Evolutionary conservation across 2,888 invertebrate genomes (phyloP), one percentile per base, ranked within the genome.

Genomic region (Tachystola acroxantha): DNA sequence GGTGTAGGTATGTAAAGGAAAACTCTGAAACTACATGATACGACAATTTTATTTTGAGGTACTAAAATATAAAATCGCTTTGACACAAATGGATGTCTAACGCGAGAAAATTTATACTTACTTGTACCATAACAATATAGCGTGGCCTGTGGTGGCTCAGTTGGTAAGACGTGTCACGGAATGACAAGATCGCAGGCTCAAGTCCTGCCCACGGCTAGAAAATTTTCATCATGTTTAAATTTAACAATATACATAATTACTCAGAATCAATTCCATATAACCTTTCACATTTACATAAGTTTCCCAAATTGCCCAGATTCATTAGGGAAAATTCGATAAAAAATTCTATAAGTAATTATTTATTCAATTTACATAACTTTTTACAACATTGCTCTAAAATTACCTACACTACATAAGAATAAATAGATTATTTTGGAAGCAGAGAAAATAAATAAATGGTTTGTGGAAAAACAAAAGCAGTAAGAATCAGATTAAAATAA

Each of bases 1-100:
- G n/a, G n/a, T n/a, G n/a, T n/a, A n/a, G n/a, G n/a, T n/a, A n/a
- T n/a, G n/a, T 13, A 7, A 32, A 44, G 39, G 36, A 37, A 45
- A 46, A 50, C 30, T 29, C 38, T 7, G 36, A 7, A 19, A 9
- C 20, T 20, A 42, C 36, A 48, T 53, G 53, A 60, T 64, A 63
- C 53, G 48, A 70, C 60, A 65, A 61, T 76, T 76, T 79, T n/a
- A 77, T 72, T 77, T 49, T 54, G 60, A 50, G 9, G 54, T 65
- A 64, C 58, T 66, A 66, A 68, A 64, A 66, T 68, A 70, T 61
- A 67, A 56, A 67, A 65, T 67, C 59, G 63, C 64, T 72, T 74
- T 76, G 71, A 76, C 70, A 75, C 74, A 61, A 37, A 27, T 39
- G 32, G 24, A 42, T 37, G 40, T 42, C 32, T 34, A 14, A 50